phyloP scores from a whole-genome alignment of 2,797 vertebrate genomes.

The Sebastes baramenuke region DNA sequence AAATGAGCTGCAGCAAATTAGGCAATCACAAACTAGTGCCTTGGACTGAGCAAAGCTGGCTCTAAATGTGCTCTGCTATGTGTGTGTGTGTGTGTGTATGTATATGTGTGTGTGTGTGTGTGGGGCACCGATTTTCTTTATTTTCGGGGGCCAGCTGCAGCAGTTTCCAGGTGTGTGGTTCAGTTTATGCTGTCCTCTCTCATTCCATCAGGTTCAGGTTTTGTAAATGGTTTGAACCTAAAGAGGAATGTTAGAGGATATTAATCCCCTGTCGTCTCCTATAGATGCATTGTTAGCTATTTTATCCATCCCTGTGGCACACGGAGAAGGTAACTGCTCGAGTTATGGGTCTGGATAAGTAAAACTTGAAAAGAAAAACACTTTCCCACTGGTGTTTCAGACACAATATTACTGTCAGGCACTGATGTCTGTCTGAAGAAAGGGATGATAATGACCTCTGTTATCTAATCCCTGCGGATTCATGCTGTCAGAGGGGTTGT shows the following conservation, averaged over 20 bases:
- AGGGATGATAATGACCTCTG: slow-evolving; percentile 49
- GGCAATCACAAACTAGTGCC: slow-evolving; percentile 32
- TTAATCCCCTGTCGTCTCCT: slow-evolving; percentile 38
- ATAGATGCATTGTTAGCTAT: slow-evolving; percentile 29
- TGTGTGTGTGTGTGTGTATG: not conserved
- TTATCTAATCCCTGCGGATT: slow-evolving; percentile 53
- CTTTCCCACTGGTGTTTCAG: slow-evolving; percentile 21
- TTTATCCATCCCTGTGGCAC: slow-evolving; percentile 17
- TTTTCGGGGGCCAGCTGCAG: slow-evolving; percentile 58
- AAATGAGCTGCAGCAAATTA: slow-evolving; percentile 58
- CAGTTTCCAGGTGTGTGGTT: slow-evolving; percentile 69
- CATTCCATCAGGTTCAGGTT: slow-evolving; percentile 46
- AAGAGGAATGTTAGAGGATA: slow-evolving; percentile 44
- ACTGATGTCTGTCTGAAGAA: slow-evolving; percentile 32
- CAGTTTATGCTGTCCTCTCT: slow-evolving; percentile 60
- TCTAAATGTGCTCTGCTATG: not conserved
- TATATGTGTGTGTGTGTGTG: not conserved
- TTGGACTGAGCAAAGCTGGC: slow-evolving; percentile 16
- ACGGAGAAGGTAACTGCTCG: not conserved
- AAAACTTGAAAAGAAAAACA: slow-evolving; percentile 29
- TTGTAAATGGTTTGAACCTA: slow-evolving; percentile 40
- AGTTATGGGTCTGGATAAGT: slow-evolving; percentile 7
- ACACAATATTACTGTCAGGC: slow-evolving; percentile 48
- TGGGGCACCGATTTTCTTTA: slow-evolving; percentile 30
- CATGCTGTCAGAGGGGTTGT: slow-evolving; percentile 48